phyloP scores from a whole-genome alignment of 2,888 invertebrate genomes.

The Pyrocoelia pectoralis region DNA sequence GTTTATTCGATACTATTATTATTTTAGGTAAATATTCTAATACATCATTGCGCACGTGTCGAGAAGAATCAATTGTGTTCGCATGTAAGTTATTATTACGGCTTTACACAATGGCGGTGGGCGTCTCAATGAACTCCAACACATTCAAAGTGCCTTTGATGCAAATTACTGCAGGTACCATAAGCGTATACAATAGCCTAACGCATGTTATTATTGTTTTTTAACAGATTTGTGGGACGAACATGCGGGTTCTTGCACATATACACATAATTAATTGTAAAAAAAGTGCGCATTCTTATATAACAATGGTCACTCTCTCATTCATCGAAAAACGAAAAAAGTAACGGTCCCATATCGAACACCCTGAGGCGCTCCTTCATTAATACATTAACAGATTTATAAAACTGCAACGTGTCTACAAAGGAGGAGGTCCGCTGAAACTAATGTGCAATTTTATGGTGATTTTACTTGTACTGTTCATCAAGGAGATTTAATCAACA shows the following conservation, averaged over 20 bases:
- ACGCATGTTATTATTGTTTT: conserved; percentile 45
- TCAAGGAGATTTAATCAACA: background rate
- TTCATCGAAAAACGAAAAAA: background rate
- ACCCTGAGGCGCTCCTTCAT: conserved; percentile 1
- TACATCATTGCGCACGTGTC: conserved; percentile 59
- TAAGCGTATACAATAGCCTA: conserved; percentile 46
- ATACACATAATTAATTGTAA: conserved; percentile 1
- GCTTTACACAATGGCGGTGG: conserved; percentile 55
- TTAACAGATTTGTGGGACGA: conserved; percentile 32
- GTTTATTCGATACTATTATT: conserved; percentile 52
- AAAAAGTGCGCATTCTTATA: background rate
- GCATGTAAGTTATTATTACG: conserved; percentile 53
- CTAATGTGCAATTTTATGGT: background rate
- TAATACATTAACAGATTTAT: background rate
- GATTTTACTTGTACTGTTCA: background rate
- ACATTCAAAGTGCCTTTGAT: conserved; percentile 51
- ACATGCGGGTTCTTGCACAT: conserved; percentile 29
- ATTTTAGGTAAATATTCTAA: conserved; percentile 57
- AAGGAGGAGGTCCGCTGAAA: background rate
- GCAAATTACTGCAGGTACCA: conserved; percentile 42
- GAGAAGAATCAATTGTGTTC: conserved; percentile 57
- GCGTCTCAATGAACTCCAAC: conserved; percentile 57
- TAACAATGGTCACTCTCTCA: conserved; percentile 1
- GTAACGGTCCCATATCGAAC: background rate
- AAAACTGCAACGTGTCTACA: background rate